Conservation (phyloP, 2,888 invertebrate genomes). For the Drosophila robusta region DNA sequence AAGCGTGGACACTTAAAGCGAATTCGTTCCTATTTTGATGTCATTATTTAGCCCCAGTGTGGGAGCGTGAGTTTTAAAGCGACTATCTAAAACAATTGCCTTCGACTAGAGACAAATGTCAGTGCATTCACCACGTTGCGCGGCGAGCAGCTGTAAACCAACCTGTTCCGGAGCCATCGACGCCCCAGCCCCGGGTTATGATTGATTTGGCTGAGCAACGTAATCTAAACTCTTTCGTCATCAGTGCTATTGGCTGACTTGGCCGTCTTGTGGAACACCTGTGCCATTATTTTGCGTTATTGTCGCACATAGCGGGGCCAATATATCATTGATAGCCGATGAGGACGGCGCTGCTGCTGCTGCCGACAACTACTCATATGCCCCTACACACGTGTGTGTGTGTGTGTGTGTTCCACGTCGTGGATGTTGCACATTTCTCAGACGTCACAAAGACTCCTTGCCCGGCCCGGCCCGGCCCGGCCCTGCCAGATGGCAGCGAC, state of each 20-base stretch:
- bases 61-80: background rate
- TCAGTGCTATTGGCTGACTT: constrained; percentile 15
- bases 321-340: constrained; percentile 73
- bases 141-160: constrained; percentile 6
- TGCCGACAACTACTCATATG: constrained; percentile 53
- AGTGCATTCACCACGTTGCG: constrained; percentile 21
- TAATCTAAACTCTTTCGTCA: constrained; percentile 77
- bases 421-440: constrained; percentile 81
- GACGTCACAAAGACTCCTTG: constrained; percentile 71
- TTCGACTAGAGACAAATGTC: constrained; percentile 26
- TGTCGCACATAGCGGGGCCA: constrained; percentile 74
- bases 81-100: constrained; percentile 28
- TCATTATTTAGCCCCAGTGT: too few species aligned
- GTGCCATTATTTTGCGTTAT: constrained; percentile 82
- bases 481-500: constrained; percentile 18
- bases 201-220: constrained; percentile 71
- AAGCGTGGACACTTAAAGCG: background rate
- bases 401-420: constrained; percentile 45
- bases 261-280: constrained; percentile 73
- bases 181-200: constrained; percentile 39
- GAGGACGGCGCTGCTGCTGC: constrained; percentile 42
- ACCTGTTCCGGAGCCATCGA: constrained; percentile 1
- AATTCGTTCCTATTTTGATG: background rate
- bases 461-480: constrained; percentile 36
- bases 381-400: constrained; percentile 19